These are phyloP conservation scores for Malurus alboscapulatus DNA, from an alignment of 2,113 vertebrate species.

Conservation along the genomic window DNA sequence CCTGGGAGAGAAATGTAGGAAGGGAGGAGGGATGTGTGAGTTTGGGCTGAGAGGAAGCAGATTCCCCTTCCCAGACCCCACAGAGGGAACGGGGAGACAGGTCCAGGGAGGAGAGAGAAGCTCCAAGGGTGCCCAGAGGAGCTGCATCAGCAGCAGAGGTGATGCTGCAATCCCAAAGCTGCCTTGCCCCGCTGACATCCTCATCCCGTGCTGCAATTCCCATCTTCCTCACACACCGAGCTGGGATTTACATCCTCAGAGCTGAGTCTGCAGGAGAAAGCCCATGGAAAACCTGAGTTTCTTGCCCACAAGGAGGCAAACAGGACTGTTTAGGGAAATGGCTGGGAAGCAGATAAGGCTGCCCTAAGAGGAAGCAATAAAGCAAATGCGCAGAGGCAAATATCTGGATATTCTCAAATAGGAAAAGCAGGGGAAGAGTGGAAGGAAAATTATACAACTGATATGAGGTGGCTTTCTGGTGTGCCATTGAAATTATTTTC, in stretches of 20 bases:
- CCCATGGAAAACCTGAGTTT: not conserved
- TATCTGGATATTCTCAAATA: not conserved
- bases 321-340: not conserved
- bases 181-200: not conserved
- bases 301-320: not conserved
- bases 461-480: not conserved
- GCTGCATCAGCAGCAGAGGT: fast-evolving
- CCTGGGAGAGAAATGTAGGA: not conserved
- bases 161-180: not conserved
- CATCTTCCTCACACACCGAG: not conserved
- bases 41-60: not conserved
- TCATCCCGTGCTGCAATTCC: fast-evolving
- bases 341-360: not conserved
- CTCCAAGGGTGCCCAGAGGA: not conserved
- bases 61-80: not conserved
- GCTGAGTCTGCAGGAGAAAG: not conserved
- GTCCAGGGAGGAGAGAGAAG: not conserved
- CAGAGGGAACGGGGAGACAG: not conserved
- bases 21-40: not conserved
- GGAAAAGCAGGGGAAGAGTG: not conserved
- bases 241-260: not conserved
- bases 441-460: not conserved
- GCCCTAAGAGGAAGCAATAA: not conserved
- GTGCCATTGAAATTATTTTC: not conserved
- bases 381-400: not conserved